Evolutionary conservation across 2,113 vertebrate genomes (phyloP).

Genomic region (Arenaria interpres): DNA sequence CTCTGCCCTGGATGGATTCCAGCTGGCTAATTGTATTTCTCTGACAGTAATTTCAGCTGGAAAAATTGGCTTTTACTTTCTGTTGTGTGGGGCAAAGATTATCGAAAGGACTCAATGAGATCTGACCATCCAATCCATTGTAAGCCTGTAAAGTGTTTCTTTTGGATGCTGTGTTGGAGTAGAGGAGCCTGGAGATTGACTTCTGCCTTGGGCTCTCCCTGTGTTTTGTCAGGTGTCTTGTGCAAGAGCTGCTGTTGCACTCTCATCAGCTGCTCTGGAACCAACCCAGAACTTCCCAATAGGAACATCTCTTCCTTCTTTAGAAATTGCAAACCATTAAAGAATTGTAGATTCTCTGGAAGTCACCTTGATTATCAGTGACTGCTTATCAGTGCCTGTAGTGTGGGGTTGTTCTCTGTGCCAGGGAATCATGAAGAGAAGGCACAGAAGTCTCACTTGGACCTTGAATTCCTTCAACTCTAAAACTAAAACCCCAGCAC

Average conservation of each 20-base stretch:
- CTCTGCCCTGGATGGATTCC: neutral
- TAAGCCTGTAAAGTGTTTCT: neutral
- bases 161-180: neutral
- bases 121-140: neutral
- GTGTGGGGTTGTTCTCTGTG: neutral
- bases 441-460: neutral
- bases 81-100: neutral
- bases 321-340: neutral
- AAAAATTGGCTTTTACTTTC: neutral
- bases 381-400: neutral
- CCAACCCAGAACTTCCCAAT: neutral
- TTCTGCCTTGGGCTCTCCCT: neutral
- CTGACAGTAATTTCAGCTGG: neutral
- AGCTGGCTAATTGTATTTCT: neutral
- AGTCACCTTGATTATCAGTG: neutral
- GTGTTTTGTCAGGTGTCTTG: neutral
- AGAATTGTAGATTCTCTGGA: neutral
- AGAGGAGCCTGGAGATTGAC: neutral
- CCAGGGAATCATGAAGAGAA: neutral
- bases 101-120: neutral
- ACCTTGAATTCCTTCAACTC: slow-evolving; percentile 3
- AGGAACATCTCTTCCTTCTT: neutral
- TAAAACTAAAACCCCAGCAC: neutral
- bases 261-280: neutral
- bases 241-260: neutral